Base-by-base conservation (phyloP, 2,888 invertebrate genomes). In the Drosophila rellima region DNA sequence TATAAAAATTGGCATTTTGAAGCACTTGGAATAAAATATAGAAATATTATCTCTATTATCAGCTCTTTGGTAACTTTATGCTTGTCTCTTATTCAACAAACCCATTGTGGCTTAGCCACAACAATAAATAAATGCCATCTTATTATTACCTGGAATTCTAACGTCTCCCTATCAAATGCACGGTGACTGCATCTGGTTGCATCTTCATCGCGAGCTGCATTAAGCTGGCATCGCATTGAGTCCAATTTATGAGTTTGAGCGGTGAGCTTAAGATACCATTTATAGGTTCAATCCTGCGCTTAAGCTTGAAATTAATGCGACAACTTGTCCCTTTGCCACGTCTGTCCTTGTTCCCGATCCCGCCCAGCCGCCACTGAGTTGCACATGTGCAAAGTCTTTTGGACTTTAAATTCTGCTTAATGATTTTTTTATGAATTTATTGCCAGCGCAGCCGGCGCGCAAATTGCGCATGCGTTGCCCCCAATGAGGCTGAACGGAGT, bases 371-470 rank as follows among this genome's bases (percentile, higher is more conserved):
- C 17, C 18, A 35, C 26, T 33, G 42, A 23, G 15, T 29, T 60
- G 56, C 63, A 75, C 51, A 63, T 75, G 76, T 63, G 70, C 59
- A 65, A 61, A 52, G 59, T 57, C 64, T 37, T 52, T 64, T 62
- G 70, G 68, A 52, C 62, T 57, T 78, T 61, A 78, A 84, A 78
- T 74, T 70, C 75, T 65, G 80, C 85, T 88, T 83, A 85, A 83
- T 83, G 88, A 83, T 83, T 83, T 80, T 80, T 82, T 83, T 83
- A 83, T 83, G 83, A 85, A 83, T 88, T 83, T 83, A 83, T 88
- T 88, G 88, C 80, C 78, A 50, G 68, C 74, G 70, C 82, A 81
- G 85, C 57, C 87, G 74, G 67, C 82, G 60, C 74, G 60, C 77
- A 84, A 83, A 85, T 83, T 85, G 87, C 88, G 84, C 84, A 83